Base-by-base conservation (phyloP, 2,113 vertebrate species). In the Monopterus albus region DNA sequence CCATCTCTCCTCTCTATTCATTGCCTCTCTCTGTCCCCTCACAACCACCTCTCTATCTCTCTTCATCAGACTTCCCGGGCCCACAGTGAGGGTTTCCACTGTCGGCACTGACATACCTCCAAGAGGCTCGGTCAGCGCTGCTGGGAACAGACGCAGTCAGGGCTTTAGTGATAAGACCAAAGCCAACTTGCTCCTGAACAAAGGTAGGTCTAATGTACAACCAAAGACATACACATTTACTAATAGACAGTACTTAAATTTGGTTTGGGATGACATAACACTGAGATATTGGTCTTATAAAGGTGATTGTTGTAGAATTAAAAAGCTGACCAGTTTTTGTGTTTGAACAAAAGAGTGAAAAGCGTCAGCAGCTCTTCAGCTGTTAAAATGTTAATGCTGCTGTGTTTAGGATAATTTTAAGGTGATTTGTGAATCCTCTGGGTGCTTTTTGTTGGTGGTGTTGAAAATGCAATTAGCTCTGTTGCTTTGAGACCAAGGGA, bases 91-190 rank as follows among this genome's bases (percentile, higher is more conserved):
- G 88, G 92, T 95, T 81, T 94, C 95, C 35, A 68, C 95, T 94
- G 95, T 94, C 35, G 95, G 95, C 94, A 92, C 94, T 33, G 98
- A 98, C 84, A 87, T 93, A 87, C 82, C 93, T 63, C 94, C 95
- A 0, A 70, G 87, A 26, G 94, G 94, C 53, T 89, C 94, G 29
- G 75, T 93, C 62, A 78, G 91, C 82, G 92, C 94, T 58, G 92
- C 94, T 66, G 95, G 94, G 84, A 97, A 96, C 89, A 91, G 97
- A 14, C 96, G 96, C 79, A 99, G 98, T 86, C 98, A 97, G 93
- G 97, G 94, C 91, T 96, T 97, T 90, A 96, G 94, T 0, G 96
- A 98, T 85, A 99, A 98, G 91, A 94, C 95, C 49, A 98, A 96
- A 90, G 94, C 93, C 45, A 93, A 89, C 83, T 87, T 92, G 23